Conservation (phyloP, 2,888 invertebrate species). For the Lasioglossum vierecki region DNA sequence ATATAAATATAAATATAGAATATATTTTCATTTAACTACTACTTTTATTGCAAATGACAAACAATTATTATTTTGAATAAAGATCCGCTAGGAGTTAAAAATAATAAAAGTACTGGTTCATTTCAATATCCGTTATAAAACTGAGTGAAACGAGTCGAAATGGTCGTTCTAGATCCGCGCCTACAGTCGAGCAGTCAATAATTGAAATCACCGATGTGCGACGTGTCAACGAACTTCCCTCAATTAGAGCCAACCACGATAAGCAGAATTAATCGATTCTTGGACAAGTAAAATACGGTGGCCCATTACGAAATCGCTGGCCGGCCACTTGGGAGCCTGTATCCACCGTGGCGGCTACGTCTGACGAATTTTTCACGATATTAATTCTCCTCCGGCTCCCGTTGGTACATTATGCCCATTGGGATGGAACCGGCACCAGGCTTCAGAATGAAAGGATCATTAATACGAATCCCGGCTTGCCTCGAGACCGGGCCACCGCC, state of each 20-base stretch:
- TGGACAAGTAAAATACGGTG: slow-evolving; percentile 16
- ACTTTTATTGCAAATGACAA: background rate
- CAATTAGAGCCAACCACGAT: slow-evolving; percentile 22
- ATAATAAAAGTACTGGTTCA: background rate
- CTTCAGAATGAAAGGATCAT: slow-evolving; percentile 74
- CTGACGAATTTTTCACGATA: slow-evolving; percentile 67
- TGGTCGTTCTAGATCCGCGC: background rate
- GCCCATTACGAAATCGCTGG: slow-evolving; percentile 38
- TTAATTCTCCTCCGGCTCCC: slow-evolving; percentile 65
- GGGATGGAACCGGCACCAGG: slow-evolving; percentile 57
- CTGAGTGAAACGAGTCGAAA: background rate
- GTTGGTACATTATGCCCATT: slow-evolving; percentile 54
- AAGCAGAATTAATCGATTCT: slow-evolving; percentile 34
- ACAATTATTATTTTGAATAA: background rate
- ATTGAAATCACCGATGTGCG: slow-evolving; percentile 15
- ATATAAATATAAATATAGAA: too few relatives aligned
- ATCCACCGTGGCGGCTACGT: slow-evolving; percentile 1
- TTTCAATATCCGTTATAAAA: background rate
- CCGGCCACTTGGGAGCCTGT: slow-evolving; percentile 38
- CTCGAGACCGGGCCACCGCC: slow-evolving; percentile 58
- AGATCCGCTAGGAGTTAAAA: background rate
- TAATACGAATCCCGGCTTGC: slow-evolving; percentile 74
- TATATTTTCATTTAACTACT: background rate
- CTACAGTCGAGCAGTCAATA: background rate
- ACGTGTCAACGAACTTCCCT: slow-evolving; percentile 2